Base-by-base conservation (phyloP, 2,888 invertebrate species). In the Spisula solida region DNA sequence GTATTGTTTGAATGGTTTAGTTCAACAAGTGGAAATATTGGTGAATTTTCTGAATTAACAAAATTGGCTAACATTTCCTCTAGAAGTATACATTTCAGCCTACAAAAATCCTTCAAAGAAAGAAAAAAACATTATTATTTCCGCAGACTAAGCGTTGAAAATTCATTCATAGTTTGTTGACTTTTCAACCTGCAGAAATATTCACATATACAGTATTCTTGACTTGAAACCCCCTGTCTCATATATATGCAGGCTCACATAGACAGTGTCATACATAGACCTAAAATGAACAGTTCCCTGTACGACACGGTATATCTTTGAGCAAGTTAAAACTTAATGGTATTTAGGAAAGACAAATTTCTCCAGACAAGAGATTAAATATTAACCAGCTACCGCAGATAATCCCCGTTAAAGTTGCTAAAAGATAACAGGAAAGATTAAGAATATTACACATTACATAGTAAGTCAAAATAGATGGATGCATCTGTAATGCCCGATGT, bases 271-370 rank as follows among this genome's bases (percentile, higher is more conserved):
- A 75, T 75, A 75, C 31, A 75, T 8, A 31, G 12, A 18, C 29
- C 6, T 16, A 34, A 75, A 6, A 75, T 25, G 75, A 75, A 75
- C 14, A 10, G 4, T 34, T 18, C 75, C 1, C 31, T 75, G 18
- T 75, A 14, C 31, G 18, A 14, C 25, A 75, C 31, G 31, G 31
- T 34, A 75, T 75, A 34, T 60, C 25, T 60, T 25, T 10, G 12
- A 60, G 25, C 31, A 75, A 75, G 34, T 29, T 75, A 18, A 75
- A 31, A 75, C 75, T 34, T 31, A 75, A 75, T 75, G 75, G 75
- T 75, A 75, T 75, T 75, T 75, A 75, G 25, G 31, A 75, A 75
- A 75, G 75, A 75, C 60, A 60, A 60, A 75, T 75, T 75, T 75
- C 16, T 34, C 18, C 16, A 14, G 75, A 34, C 75, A 34, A 18